Base-by-base conservation (phyloP, 2,797 vertebrate species). In the Trematomus bernacchii region DNA sequence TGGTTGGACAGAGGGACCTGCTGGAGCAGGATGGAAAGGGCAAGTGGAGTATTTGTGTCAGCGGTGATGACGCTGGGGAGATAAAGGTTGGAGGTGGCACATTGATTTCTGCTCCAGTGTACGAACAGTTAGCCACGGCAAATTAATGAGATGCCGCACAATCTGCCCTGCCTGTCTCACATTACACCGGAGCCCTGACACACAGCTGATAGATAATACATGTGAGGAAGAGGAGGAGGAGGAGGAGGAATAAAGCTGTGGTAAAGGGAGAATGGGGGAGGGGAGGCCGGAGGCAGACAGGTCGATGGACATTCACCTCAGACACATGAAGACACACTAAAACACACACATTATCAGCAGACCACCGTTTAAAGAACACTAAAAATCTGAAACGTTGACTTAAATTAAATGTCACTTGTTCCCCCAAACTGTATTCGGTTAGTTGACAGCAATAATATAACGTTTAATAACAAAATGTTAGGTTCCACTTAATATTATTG, bases 201-300 rank as follows among this genome's bases (percentile, higher is more conserved):
- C 93, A 73, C 86, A 60, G 76, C 80, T 87, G 88, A 91, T 92
- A 92, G 89, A 93, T 93, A 90, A 93, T 85, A 75, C 85, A 89
- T 75, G 71, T 57, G 71, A 80, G 74, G 73, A 48, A 69, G 33
- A 58, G 73, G 57, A 83, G 64, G 84, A 21, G 23, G 23, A 67
- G 50, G 53, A 58, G 67, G 59, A 84, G 73, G 76, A 87, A 85
- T 88, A 85, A 87, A 87, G 68, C 70, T 44, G 67, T 30, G 67
- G 50, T 76, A 82, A 85, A 76, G 82, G 76, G 71, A 27, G 27
- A 64, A 33, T 6, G 66, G 62, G 68, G 37, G 57, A 57, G 71
- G 71, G 65, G 77, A 66, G 62, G 54, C 83, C 77, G 77, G 73
- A 70, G 42, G 23, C 67, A 79, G 69, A 82, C 67, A 71, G 68